Conservation (phyloP, 2,113 vertebrate species). For the Nothocercus nigrocapillus region DNA sequence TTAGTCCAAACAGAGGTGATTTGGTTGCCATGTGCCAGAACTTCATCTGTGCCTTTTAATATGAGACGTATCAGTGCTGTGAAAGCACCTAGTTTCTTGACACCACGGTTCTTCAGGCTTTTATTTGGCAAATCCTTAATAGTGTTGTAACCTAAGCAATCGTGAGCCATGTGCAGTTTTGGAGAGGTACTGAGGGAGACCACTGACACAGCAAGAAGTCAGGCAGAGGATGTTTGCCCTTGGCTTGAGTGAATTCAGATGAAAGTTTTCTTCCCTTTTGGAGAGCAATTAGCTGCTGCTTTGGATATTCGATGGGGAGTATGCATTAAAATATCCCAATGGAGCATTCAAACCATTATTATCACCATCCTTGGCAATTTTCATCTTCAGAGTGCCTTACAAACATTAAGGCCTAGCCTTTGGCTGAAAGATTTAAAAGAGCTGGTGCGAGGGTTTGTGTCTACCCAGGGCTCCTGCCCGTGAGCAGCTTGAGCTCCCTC, state of each 20-base stretch:
- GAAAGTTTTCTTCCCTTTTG: not conserved
- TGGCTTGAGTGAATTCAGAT: not conserved
- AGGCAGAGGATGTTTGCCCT: not conserved
- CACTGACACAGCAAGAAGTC: not conserved
- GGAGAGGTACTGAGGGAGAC: not conserved
- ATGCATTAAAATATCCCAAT: not conserved
- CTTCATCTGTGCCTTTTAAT: not conserved
- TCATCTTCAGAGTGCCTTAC: not conserved
- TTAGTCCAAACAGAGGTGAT: not conserved
- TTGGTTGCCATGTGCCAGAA: not conserved
- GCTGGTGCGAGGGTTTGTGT: fast-evolving
- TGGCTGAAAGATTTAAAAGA: not conserved
- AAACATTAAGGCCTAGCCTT: not conserved
- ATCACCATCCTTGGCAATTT: not conserved
- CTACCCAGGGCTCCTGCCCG: not conserved
- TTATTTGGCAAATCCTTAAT: not conserved
- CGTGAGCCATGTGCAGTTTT: not conserved
- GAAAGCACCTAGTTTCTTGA: not conserved
- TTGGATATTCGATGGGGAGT: not conserved
- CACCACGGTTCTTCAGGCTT: not conserved
- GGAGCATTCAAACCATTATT: not conserved
- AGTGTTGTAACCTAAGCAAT: not conserved
- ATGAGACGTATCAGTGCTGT: not conserved
- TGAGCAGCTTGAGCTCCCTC: not conserved
- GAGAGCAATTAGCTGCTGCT: not conserved